Percentiles rank a stretch among this genome's conserved stretches.
These are phyloP conservation scores for Fistularia tabacaria DNA, from an alignment of 2,797 vertebrate species.

Conservation along the genomic window DNA sequence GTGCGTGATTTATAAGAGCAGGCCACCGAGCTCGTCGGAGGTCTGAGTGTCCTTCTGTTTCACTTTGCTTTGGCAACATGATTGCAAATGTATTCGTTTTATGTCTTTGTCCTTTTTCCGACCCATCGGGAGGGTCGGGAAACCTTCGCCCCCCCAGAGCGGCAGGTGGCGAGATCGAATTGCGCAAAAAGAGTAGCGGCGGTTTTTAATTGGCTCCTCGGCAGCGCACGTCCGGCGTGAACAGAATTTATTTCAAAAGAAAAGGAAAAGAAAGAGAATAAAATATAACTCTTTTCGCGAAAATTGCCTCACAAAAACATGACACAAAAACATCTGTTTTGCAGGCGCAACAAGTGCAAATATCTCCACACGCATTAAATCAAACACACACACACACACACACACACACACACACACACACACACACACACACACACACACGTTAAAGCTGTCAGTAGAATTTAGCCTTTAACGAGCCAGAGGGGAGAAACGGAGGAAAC, in stretches of 20 bases:
- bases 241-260: too few species aligned
- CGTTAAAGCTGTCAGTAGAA: constrained; percentile 68
- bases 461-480: constrained; percentile 66
- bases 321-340: constrained; percentile 58
- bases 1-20: too few species aligned
- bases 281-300: not conserved
- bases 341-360: constrained; percentile 67
- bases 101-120: constrained; percentile 54
- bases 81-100: constrained; percentile 64
- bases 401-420: constrained; percentile 26
- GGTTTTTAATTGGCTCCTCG: too few species aligned
- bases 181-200: not conserved
- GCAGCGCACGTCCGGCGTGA: too few species aligned
- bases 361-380: constrained; percentile 49
- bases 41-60: constrained; percentile 14
- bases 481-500: constrained; percentile 52
- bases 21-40: too few species aligned
- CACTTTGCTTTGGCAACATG: constrained; percentile 63
- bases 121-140: constrained; percentile 24
- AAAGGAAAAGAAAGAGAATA: too few species aligned
- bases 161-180: constrained; percentile 42
- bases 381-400: constrained; percentile 37
- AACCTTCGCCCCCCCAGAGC: constrained; percentile 5
- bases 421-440: constrained; percentile 39
- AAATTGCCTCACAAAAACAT: constrained; percentile 31